phyloP scores from a whole-genome alignment of 2,888 invertebrate species.

The Andrena praecox region DNA sequence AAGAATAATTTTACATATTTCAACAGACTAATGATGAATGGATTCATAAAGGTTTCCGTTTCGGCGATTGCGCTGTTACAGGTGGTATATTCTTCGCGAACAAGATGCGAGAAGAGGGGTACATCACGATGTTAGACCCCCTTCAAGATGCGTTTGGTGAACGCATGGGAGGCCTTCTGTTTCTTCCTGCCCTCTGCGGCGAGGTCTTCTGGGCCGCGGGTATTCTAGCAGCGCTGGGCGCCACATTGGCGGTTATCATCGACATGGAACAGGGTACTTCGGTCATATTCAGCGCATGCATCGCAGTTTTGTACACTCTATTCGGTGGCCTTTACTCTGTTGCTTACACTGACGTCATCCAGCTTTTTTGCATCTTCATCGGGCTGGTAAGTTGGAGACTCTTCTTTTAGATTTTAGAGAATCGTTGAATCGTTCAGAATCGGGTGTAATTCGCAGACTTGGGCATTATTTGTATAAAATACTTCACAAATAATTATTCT shows the following conservation, averaged over 20 bases:
- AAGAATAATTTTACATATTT: too few species aligned
- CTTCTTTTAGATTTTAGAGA: not conserved
- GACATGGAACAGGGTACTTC: conserved; percentile 97
- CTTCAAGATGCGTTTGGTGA: conserved; percentile 98
- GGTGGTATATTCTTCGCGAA: conserved; percentile 99
- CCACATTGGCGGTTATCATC: conserved; percentile 98
- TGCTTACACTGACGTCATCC: conserved; percentile 99
- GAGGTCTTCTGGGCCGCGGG: conserved; percentile 99
- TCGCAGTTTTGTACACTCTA: conserved; percentile 98
- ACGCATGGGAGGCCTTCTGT: conserved; percentile 98
- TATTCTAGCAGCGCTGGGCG: conserved; percentile 97
- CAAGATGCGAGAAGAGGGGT: conserved; percentile 98
- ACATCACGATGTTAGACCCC: conserved; percentile 99
- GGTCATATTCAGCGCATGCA: conserved; percentile 97
- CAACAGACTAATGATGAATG: not conserved
- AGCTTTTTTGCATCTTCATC: conserved; percentile 98
- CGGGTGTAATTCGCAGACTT: too few species aligned
- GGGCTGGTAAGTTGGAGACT: conserved; percentile 89
- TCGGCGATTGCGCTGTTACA: conserved; percentile 78
- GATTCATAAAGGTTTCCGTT: too few species aligned
- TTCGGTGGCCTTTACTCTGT: conserved; percentile 99
- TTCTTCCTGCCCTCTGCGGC: conserved; percentile 98
- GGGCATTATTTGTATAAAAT: too few species aligned
- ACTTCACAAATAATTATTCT: too few species aligned
- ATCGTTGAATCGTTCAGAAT: too few species aligned